These are phyloP conservation scores for Ectropis grisescens DNA, from an alignment of 1,140 invertebrate species.

Conservation along the genomic window DNA sequence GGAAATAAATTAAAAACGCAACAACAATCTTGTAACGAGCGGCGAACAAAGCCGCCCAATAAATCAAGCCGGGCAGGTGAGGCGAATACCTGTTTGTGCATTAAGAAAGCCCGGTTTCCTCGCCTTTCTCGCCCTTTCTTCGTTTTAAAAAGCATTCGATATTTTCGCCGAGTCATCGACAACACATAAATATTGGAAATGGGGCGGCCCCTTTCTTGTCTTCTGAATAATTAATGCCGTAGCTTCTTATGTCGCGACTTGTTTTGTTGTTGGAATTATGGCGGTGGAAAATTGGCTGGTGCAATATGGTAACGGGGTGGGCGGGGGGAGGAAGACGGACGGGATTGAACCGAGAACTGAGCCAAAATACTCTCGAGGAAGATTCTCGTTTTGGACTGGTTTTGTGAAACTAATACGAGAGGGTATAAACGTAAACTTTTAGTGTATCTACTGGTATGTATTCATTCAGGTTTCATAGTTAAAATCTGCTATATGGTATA, in stretches of 20 bases:
- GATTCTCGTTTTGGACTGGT: too few species aligned
- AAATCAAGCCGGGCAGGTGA: constrained; percentile 64
- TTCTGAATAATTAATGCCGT: constrained; percentile 63
- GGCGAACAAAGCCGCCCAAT: constrained; percentile 61
- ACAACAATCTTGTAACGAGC: constrained; percentile 65
- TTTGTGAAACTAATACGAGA: too few species aligned
- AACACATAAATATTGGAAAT: constrained; percentile 72
- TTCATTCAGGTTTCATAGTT: too few species aligned
- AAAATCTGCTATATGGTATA: too few species aligned
- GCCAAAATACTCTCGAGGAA: too few species aligned
- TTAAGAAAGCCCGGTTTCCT: constrained; percentile 57
- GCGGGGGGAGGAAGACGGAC: too few species aligned
- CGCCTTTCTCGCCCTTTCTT: constrained; percentile 66
- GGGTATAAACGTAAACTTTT: too few species aligned
- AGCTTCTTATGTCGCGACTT: constrained; percentile 49
- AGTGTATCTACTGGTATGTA: too few species aligned
- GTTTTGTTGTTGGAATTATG: constrained; percentile 55
- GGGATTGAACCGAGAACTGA: too few species aligned
- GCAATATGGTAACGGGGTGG: neutral
- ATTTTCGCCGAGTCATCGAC: constrained; percentile 67
- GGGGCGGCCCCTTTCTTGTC: constrained; percentile 63
- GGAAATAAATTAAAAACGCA: constrained; percentile 69
- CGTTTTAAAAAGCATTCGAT: constrained; percentile 68
- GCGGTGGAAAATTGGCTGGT: constrained; percentile 21
- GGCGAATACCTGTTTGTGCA: constrained; percentile 62